These are phyloP conservation scores for Struthidea cinerea DNA, from an alignment of 2,113 vertebrate genomes.

Conservation along the genomic window DNA sequence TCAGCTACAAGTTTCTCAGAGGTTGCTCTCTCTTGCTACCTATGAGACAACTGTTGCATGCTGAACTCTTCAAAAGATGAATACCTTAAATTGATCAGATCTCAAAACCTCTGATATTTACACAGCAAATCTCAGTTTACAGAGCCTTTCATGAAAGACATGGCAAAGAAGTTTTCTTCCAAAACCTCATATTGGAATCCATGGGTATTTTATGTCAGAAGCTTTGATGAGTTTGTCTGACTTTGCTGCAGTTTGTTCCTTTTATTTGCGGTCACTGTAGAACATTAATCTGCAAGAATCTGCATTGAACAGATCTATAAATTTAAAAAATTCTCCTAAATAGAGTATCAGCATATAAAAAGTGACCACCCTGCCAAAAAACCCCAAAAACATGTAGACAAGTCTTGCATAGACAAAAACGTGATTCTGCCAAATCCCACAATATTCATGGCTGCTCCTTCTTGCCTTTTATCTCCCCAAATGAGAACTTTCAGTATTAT, in stretches of 20 bases:
- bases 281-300: background rate
- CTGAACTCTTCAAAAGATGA: background rate
- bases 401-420: background rate
- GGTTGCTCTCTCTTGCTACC: background rate
- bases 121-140: background rate
- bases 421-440: background rate
- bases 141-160: background rate
- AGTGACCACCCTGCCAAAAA: background rate
- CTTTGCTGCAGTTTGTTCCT: background rate
- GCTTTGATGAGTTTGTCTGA: background rate
- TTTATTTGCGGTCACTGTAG: background rate
- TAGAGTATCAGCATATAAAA: background rate
- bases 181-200: background rate
- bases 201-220: background rate
- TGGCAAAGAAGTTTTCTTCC: background rate
- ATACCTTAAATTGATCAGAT: background rate
- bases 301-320: background rate
- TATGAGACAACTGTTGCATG: background rate
- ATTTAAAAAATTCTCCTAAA: background rate
- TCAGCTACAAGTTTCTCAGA: background rate
- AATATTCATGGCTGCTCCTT: background rate
- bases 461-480: background rate
- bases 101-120: background rate
- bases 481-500: background rate
- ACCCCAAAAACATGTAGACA: accelerated